These are phyloP conservation scores for Podarcis siculus DNA, from an alignment of 2,797 vertebrate species.

Conservation along the genomic window DNA sequence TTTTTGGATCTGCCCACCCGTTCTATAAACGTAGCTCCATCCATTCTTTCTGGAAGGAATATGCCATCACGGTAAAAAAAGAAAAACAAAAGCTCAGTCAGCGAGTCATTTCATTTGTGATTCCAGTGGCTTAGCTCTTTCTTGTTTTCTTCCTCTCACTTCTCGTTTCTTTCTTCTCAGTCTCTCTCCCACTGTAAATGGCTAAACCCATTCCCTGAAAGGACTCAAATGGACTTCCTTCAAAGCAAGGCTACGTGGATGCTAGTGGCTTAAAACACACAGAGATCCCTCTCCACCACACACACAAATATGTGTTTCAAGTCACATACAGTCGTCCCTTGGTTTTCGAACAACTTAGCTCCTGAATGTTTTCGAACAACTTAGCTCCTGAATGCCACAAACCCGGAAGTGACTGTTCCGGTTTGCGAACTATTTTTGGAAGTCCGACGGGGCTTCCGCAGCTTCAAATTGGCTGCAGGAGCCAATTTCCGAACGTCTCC, in stretches of 20 bases:
- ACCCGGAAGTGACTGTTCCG: no score
- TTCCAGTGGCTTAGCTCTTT: background rate
- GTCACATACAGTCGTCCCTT: no score
- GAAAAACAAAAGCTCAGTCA: background rate
- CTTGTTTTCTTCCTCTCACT: background rate
- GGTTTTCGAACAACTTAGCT: no score
- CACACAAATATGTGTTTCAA: no score
- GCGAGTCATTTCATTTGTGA: background rate
- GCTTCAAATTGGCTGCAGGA: no score
- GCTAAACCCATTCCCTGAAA: background rate
- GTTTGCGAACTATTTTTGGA: no score
- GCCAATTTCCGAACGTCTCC: no score
- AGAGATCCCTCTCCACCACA: no score
- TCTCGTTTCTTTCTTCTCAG: background rate
- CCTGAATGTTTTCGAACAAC: rapidly evolving
- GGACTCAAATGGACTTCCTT: background rate
- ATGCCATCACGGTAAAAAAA: background rate
- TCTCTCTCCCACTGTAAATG: background rate
- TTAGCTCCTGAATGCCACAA: no score
- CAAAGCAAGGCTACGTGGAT: background rate
- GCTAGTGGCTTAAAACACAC: background rate
- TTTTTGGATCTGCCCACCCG: background rate
- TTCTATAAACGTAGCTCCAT: background rate
- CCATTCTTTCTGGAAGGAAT: background rate
- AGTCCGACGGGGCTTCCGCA: no score